These are phyloP conservation scores for Agrilus mali DNA, from an alignment of 2,888 invertebrate genomes.

Conservation along the genomic window DNA sequence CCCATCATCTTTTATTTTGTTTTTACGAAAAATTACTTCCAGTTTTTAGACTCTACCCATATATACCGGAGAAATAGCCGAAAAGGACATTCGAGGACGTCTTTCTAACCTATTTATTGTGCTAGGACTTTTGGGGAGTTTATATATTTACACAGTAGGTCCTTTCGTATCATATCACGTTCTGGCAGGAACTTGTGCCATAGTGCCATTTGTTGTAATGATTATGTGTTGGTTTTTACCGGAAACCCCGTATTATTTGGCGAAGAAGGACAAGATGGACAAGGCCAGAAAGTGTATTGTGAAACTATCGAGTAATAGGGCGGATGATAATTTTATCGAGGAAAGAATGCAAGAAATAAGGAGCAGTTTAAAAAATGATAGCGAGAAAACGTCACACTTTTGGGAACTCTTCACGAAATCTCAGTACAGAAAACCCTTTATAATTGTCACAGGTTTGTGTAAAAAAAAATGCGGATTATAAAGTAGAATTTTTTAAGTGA, in stretches of 20 bases:
- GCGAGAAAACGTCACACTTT: constrained; percentile 24
- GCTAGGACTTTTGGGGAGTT: constrained; percentile 29
- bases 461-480: not conserved
- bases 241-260: constrained; percentile 34
- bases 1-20: not conserved
- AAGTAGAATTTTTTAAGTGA: not conserved
- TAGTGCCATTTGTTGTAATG: constrained; percentile 28
- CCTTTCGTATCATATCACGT: constrained; percentile 28
- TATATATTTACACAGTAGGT: constrained; percentile 29
- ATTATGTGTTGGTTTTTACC: constrained; percentile 32
- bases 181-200: constrained; percentile 24
- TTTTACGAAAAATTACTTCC: not conserved
- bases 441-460: constrained; percentile 11
- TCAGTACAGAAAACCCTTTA: constrained; percentile 9
- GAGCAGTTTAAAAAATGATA: constrained; percentile 25
- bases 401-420: constrained; percentile 24
- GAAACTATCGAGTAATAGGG: constrained; percentile 25
- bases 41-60: constrained; percentile 28
- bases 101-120: constrained; percentile 25
- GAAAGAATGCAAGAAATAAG: constrained; percentile 32
- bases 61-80: constrained; percentile 39
- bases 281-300: constrained; percentile 24
- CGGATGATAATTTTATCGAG: constrained; percentile 28
- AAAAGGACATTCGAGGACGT: constrained; percentile 38
- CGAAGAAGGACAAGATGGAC: constrained; percentile 27